Conservation (phyloP, 1,140 invertebrate genomes). For the Caenorhabditis briggsae region DNA sequence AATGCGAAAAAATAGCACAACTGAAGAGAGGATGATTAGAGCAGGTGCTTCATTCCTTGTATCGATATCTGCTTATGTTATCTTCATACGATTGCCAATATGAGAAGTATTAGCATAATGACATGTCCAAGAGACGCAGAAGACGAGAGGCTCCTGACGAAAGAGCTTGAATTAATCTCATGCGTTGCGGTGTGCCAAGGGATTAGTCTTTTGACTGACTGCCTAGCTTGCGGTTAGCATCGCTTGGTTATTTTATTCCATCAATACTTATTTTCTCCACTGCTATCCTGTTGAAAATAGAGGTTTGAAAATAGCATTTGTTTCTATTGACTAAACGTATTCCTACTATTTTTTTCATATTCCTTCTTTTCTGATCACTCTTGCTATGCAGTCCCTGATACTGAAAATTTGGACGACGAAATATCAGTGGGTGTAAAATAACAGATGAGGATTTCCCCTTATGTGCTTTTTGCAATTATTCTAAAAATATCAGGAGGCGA, state of each 20-base stretch:
- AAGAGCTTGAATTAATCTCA: slow-evolving; percentile 47
- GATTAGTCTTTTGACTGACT: slow-evolving; percentile 16
- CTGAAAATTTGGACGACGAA: too few relatives aligned
- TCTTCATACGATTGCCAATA: not conserved
- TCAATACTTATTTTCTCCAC: not conserved
- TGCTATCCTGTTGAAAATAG: too few relatives aligned
- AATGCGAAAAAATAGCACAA: not conserved
- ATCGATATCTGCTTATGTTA: not conserved
- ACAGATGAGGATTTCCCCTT: too few relatives aligned
- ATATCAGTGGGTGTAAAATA: too few relatives aligned
- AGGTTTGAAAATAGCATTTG: too few relatives aligned
- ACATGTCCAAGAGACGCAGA: slow-evolving; percentile 10
- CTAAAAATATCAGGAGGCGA: too few relatives aligned
- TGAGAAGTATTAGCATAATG: slow-evolving; percentile 13
- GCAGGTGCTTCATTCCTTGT: not conserved
- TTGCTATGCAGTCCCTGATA: too few relatives aligned
- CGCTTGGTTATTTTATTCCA: not conserved
- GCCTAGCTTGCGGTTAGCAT: slow-evolving; percentile 7
- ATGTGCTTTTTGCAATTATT: too few relatives aligned
- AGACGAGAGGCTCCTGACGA: not conserved
- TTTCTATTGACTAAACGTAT: too few relatives aligned
- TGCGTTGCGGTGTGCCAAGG: not conserved
- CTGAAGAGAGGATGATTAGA: slow-evolving; percentile 19
- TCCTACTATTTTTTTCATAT: too few relatives aligned
- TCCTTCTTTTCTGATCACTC: too few relatives aligned